These are phyloP conservation scores for Heliornis fulica DNA, from an alignment of 2,113 vertebrate species.

Conservation along the genomic window DNA sequence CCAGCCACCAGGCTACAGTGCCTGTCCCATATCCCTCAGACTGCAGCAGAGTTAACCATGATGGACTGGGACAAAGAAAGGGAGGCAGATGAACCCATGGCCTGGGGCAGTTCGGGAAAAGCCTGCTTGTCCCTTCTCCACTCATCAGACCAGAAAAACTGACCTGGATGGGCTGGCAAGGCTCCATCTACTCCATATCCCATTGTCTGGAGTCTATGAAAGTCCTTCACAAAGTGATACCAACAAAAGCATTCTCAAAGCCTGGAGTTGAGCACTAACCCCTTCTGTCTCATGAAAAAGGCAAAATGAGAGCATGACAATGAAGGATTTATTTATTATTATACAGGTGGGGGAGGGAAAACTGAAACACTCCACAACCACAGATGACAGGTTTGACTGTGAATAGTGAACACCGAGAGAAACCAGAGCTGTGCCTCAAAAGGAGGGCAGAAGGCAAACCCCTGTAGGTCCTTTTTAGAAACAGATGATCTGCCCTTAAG, in stretches of 20 bases:
- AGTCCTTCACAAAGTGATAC: background rate
- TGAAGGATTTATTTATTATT: background rate
- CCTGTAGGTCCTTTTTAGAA: background rate
- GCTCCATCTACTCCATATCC: background rate
- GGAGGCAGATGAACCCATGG: background rate
- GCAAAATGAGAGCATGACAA: background rate
- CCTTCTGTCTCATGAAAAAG: background rate
- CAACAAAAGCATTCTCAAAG: background rate
- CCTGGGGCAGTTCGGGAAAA: background rate
- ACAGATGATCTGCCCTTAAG: background rate
- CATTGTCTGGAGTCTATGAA: background rate
- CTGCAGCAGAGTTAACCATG: accelerated
- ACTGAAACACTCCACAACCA: background rate
- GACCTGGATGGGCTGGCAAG: background rate
- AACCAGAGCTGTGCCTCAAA: background rate
- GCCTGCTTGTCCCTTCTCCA: background rate
- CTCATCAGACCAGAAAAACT: background rate
- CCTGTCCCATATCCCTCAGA: background rate
- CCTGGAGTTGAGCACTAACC: background rate
- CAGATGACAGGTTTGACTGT: background rate
- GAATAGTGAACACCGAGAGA: background rate
- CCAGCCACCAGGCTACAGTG: background rate
- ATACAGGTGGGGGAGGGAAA: background rate
- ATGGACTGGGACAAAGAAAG: background rate
- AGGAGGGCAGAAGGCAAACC: background rate